phyloP scores from a whole-genome alignment of 2,888 invertebrate genomes.

The Tupiocoris notatus region DNA sequence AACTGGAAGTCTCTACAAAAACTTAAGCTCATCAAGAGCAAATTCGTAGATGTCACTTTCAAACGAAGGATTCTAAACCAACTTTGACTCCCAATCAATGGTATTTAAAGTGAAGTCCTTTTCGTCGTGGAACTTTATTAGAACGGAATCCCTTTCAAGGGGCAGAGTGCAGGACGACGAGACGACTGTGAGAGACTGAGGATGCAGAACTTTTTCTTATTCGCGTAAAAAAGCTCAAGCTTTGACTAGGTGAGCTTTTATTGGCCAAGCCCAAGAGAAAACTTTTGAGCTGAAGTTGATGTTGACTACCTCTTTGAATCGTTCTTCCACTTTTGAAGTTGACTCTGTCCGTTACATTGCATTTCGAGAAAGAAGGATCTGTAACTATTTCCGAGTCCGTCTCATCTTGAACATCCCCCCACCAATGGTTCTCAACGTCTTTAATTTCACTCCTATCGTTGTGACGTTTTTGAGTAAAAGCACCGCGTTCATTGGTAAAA shows the following conservation, averaged over 20 bases:
- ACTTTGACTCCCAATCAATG: constrained; percentile 33
- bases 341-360: background rate
- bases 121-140: constrained; percentile 25
- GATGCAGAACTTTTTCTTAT: constrained; percentile 35
- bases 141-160: constrained; percentile 27
- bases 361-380: background rate
- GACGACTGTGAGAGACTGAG: background rate
- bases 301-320: background rate
- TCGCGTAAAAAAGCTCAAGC: constrained; percentile 15
- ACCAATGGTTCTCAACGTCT: no score
- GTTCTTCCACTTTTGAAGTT: background rate
- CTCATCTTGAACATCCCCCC: no score
- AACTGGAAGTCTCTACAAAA: constrained; percentile 10
- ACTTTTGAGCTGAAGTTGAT: constrained; percentile 23
- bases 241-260: constrained; percentile 36
- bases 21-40: constrained; percentile 11
- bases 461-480: no score
- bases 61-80: constrained; percentile 20
- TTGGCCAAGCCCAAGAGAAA: constrained; percentile 24
- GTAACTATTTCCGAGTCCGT: background rate
- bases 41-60: constrained; percentile 22
- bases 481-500: no score
- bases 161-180: no score
- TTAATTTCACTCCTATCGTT: no score
- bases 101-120: constrained; percentile 33